Evolutionary conservation across 2,113 vertebrate genomes (phyloP).

Genomic region (Fulica atra): DNA sequence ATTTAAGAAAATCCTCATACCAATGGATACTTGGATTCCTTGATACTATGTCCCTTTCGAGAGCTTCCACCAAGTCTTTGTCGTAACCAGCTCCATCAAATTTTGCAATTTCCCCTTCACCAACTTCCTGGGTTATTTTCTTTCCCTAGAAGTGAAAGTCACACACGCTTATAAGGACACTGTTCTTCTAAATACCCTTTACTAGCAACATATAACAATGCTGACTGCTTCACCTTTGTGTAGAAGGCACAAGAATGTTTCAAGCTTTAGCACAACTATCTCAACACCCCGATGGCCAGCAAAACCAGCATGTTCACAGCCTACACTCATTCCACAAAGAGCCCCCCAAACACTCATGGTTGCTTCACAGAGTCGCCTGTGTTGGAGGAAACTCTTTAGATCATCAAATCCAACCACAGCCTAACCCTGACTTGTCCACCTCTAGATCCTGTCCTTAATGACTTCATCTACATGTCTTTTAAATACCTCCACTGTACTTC

Average conservation of each 20-base stretch:
- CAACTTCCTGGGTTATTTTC: constrained; percentile 81
- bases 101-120: constrained; percentile 85
- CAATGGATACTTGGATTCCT: constrained; percentile 95
- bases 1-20: constrained; percentile 72
- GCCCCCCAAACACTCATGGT: background rate
- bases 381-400: too few species aligned
- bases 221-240: background rate
- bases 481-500: background rate
- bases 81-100: constrained; percentile 92
- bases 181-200: background rate
- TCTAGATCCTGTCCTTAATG: too few species aligned
- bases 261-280: background rate
- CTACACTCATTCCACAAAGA: background rate
- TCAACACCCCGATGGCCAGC: background rate
- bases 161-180: background rate
- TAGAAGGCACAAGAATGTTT: background rate
- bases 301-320: background rate
- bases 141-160: constrained; percentile 77
- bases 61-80: constrained; percentile 89
- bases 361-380: background rate
- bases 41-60: constrained; percentile 97
- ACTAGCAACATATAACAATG: background rate
- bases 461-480: too few species aligned
- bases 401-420: too few species aligned
- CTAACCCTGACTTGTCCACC: too few species aligned